These are phyloP conservation scores for Cataglyphis altisquamis DNA, from an alignment of 2,888 invertebrate genomes.

Conservation along the genomic window DNA sequence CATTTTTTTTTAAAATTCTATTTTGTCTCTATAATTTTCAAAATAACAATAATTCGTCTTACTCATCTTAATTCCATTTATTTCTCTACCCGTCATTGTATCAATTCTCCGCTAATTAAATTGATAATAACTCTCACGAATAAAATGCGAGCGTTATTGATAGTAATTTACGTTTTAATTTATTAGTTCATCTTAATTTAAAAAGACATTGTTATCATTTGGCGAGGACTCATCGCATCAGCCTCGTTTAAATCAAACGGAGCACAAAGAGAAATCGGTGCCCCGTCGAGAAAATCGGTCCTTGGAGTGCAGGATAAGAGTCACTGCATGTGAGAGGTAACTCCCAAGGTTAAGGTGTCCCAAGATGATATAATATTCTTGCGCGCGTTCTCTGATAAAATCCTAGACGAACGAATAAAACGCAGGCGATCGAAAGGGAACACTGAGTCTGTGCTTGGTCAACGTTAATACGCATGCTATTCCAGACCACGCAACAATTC, in stretches of 20 bases:
- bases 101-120: neutral
- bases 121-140: neutral
- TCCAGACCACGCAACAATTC: slow-evolving; percentile 53
- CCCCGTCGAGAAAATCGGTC: neutral
- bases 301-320: slow-evolving; percentile 2
- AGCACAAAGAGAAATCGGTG: slow-evolving; percentile 1
- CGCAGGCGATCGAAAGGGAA: slow-evolving; percentile 33
- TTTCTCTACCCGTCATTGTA: too few relatives aligned
- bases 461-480: slow-evolving; percentile 33
- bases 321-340: slow-evolving; percentile 76
- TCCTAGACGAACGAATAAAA: slow-evolving; percentile 60
- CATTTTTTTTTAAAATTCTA: neutral
- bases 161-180: neutral
- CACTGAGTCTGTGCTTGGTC: slow-evolving; percentile 49
- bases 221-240: slow-evolving; percentile 6
- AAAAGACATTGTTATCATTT: slow-evolving; percentile 12
- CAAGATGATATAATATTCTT: slow-evolving; percentile 68
- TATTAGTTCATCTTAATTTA: slow-evolving; percentile 26
- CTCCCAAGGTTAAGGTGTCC: slow-evolving; percentile 82
- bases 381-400: slow-evolving; percentile 69
- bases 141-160: neutral
- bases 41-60: neutral
- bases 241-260: slow-evolving; percentile 13
- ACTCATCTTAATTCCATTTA: neutral
- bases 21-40: neutral